Evolutionary conservation across 1,140 invertebrate genomes (phyloP), one percentile per base, ranked within the genome.

Genomic region (Hyposmocoma kahamanoa): DNA sequence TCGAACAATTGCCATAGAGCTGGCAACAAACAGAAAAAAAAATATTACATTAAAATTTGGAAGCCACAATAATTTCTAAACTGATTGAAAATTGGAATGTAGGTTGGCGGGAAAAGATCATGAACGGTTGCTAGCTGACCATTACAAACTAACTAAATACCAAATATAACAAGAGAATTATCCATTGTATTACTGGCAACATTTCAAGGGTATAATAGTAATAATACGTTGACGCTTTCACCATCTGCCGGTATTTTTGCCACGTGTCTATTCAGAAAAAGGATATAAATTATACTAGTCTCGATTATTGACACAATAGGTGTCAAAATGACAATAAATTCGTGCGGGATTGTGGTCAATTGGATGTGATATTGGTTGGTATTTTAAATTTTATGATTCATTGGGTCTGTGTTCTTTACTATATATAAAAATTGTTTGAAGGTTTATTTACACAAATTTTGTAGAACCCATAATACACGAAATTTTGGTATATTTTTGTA

Each of bases 241-340:
- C 58, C 75, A 78, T 77, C 75, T 77, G 76, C 64, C 53, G 21
- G 22, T 42, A 20, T 45, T 53, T 50, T 50, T 47, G 41, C 51
- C 55, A 76, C 73, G 79, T 76, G 79, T 72, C 71, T 52, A 38
- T 30, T 36, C 46, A 76, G 56, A 72, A 72, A n/a, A 62, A 49
- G 66, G 48, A 36, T 32, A 67, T 72, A 72, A 74, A 79, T 74
- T 53, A 68, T 62, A 73, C 72, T 72, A 77, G 50, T 61, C 53
- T 69, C 68, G 60, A 77, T 77, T 68, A 72, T 72, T 54, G 56
- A 56, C 52, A 78, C 72, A 78, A 78, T 72, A 72, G 53, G 62
- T 72, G 76, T 72, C 74, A 80, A 68, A 74, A 51, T 50, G 63
- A 59, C 62, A 51, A 76, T 78, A 72, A n/a, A 72, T 68, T 76